Conservation (phyloP, 2,888 invertebrate genomes). For the Zonitis immaculata region DNA sequence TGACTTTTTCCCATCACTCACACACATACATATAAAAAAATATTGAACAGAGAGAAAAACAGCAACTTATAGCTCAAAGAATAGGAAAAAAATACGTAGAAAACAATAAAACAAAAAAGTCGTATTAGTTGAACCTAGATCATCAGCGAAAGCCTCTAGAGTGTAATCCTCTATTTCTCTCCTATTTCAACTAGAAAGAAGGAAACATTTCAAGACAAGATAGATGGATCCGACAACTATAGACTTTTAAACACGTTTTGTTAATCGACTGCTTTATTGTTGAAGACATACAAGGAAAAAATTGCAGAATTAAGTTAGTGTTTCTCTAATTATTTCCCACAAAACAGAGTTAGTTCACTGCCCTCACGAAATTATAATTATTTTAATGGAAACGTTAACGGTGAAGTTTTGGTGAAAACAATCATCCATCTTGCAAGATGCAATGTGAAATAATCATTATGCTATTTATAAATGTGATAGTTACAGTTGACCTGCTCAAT, state of each 20-base stretch:
- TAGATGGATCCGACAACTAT: conserved; percentile 29
- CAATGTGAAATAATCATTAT: too few relatives aligned
- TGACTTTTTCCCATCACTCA: conserved; percentile 1
- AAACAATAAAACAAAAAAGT: conserved; percentile 31
- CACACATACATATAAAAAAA: background rate
- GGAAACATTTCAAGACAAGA: conserved; percentile 24
- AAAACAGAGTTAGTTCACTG: too few relatives aligned
- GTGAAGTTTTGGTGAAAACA: too few relatives aligned
- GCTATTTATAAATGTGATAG: too few relatives aligned
- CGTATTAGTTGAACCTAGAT: conserved; percentile 30
- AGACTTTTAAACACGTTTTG: conserved; percentile 24
- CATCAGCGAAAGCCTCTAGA: conserved; percentile 27
- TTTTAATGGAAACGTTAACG: too few relatives aligned
- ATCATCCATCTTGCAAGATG: too few relatives aligned
- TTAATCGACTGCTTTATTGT: conserved; percentile 9
- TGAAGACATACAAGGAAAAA: background rate
- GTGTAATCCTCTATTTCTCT: conserved; percentile 26
- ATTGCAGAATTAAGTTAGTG: too few relatives aligned
- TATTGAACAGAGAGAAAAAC: background rate
- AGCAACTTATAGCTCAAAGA: conserved; percentile 4
- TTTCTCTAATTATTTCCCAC: too few relatives aligned
- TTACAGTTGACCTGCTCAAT: too few relatives aligned
- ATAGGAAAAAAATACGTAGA: conserved; percentile 12
- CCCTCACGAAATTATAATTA: too few relatives aligned
- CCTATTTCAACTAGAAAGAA: conserved; percentile 20